A percentile compares a stretch with the other conserved stretches of the same genome.
phyloP scores from a whole-genome alignment of 2,888 invertebrate genomes.

The Limnephilus auricula region DNA sequence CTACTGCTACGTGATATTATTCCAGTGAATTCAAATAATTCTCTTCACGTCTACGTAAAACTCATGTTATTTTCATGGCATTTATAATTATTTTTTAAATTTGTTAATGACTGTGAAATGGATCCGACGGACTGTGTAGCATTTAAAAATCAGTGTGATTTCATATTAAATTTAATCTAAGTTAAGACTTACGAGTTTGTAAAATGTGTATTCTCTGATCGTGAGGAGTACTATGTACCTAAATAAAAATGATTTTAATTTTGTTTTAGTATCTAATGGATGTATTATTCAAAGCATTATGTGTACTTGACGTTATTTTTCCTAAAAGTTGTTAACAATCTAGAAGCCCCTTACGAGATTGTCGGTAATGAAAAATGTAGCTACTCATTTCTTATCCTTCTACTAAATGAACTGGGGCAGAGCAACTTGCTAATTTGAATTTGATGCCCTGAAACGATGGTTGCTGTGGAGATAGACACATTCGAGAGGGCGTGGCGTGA shows the following conservation, averaged over 20 bases:
- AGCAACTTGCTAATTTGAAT: too few species aligned
- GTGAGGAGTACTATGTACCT: not conserved
- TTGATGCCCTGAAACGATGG: too few species aligned
- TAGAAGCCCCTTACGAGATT: not conserved
- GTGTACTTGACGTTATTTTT: not conserved
- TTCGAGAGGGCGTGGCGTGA: too few species aligned
- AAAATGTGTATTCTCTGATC: conserved; percentile 30
- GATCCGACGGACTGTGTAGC: conserved; percentile 19
- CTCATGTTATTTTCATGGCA: not conserved
- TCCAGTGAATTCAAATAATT: conserved; percentile 20
- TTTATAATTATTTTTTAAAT: not conserved
- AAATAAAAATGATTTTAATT: not conserved
- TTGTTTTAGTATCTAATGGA: not conserved
- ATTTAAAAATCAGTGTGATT: conserved; percentile 47
- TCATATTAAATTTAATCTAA: conserved; percentile 32
- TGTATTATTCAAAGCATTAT: not conserved
- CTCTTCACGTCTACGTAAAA: not conserved
- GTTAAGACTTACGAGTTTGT: not conserved
- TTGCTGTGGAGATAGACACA: too few species aligned
- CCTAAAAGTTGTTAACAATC: not conserved
- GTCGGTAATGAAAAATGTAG: not conserved
- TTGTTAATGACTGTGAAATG: not conserved
- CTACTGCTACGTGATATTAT: conserved; percentile 12
- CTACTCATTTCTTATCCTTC: not conserved
- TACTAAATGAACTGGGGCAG: not conserved